Evolutionary conservation across 2,113 vertebrate species (phyloP), one percentile per base, ranked within the genome.

Genomic region (Bufo gargarizans): DNA sequence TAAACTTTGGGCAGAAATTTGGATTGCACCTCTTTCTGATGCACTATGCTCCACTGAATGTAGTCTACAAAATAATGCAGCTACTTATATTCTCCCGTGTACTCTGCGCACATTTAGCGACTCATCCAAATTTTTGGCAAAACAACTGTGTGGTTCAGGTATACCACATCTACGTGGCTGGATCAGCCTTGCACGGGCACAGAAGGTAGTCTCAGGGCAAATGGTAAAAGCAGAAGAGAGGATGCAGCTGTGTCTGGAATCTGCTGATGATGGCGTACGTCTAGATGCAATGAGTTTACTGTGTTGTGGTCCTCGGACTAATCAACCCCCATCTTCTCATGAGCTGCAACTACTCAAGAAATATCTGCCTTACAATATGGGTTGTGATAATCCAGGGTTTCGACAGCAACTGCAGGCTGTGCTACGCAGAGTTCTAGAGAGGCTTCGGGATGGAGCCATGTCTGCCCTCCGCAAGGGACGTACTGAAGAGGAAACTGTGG

Each of bases 341-440:
- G 96, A 97, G 90, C 12, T 96, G 85, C 45, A 0, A 0, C 84
- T 95, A 4, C 91, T 97, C 89, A 94, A 16, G 89, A 89, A 58
- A 53, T 97, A 97, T 78, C 90, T 98, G 87, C 95, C 95, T 7
- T 93, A 96, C 87, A 98, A 96, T 92, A 92, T 98, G 10, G 97
- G 95, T 89, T 94, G 95, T 0, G 95, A 96, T 84, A 96, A 96
- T 0, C 96, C 97, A 0, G 94, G 95, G 0, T 98, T 97, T 89
- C 96, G 97, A 65, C 97, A 98, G 89, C 95, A 96, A 87, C 94
- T 98, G 78, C 96, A 98, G 91, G 94, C 95, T 0, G 92, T 84
- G 0, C 84, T 97, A 77, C 94, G 90, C 91, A 96, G 89, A 89
- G 96, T 95, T 47, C 90, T 98, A 89, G 95, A 94, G 9, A 94